Conservation (phyloP, 30 jellyfish, hydroid and myxozoan species). For the Aurelia coerulea region DNA sequence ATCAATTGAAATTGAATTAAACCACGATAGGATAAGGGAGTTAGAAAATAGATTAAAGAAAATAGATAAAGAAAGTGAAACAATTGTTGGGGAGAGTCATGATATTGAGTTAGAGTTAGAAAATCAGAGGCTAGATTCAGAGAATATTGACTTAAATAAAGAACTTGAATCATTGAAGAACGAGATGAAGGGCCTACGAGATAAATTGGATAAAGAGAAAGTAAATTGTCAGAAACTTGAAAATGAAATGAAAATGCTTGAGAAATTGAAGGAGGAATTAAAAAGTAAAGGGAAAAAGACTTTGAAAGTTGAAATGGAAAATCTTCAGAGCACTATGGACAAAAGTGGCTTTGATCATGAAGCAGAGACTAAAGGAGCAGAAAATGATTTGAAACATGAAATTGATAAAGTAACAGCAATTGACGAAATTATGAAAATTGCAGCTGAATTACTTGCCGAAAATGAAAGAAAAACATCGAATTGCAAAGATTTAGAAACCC, state of each 20-base stretch:
- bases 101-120: no score
- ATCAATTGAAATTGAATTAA: conserved; percentile 24
- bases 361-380: not conserved
- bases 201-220: conserved; percentile 16
- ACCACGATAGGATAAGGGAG: conserved; percentile 9
- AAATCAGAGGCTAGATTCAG: no score
- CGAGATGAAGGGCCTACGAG: not conserved
- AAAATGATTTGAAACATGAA: conserved; percentile 50
- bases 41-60: not conserved
- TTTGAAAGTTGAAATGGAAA: conserved; percentile 34
- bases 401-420: conserved; percentile 60
- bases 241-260: not conserved
- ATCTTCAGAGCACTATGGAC: conserved; percentile 21
- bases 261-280: conserved; percentile 37
- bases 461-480: conserved; percentile 23
- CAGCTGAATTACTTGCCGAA: conserved; percentile 61
- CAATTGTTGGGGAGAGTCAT: no score
- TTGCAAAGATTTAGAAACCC: conserved; percentile 19
- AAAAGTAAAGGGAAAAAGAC: conserved; percentile 34
- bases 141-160: no score
- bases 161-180: no score
- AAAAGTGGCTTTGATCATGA: not conserved
- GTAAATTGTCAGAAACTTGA: not conserved
- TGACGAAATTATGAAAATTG: conserved; percentile 53
- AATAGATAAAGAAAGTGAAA: not conserved